Evolutionary conservation across 2,113 vertebrate species (phyloP).

Genomic region (Sceloporus tristichus): DNA sequence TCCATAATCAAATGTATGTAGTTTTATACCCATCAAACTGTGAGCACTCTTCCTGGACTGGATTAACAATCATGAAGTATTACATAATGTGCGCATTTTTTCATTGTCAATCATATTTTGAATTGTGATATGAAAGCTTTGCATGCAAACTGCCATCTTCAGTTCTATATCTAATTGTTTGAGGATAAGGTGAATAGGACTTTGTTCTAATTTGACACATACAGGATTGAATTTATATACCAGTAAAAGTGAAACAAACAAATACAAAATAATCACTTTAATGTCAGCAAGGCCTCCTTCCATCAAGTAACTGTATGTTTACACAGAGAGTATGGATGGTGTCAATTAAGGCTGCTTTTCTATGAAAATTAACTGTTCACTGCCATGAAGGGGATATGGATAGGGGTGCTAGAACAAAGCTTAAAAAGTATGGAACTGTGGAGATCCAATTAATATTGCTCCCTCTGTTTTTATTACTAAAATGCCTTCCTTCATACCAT

Average conservation of each 20-base stretch:
- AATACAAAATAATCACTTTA: neutral
- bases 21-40: neutral
- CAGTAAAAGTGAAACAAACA: neutral
- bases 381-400: neutral
- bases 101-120: neutral
- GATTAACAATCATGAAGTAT: too few species aligned
- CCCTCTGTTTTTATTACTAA: neutral
- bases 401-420: neutral
- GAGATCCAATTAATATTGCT: neutral
- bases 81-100: neutral
- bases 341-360: neutral
- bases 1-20: neutral
- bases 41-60: neutral
- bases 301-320: neutral
- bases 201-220: neutral
- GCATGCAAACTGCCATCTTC: neutral
- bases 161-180: too few species aligned
- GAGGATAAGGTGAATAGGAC: too few species aligned
- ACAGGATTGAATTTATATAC: too few species aligned
- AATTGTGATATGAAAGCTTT: neutral
- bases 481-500: neutral
- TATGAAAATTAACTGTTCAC: neutral
- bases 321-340: neutral
- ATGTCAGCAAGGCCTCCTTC: neutral
- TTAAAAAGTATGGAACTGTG: neutral